Evolutionary conservation across 2,113 vertebrate species (phyloP).

Genomic region (Climacteris rufus): DNA sequence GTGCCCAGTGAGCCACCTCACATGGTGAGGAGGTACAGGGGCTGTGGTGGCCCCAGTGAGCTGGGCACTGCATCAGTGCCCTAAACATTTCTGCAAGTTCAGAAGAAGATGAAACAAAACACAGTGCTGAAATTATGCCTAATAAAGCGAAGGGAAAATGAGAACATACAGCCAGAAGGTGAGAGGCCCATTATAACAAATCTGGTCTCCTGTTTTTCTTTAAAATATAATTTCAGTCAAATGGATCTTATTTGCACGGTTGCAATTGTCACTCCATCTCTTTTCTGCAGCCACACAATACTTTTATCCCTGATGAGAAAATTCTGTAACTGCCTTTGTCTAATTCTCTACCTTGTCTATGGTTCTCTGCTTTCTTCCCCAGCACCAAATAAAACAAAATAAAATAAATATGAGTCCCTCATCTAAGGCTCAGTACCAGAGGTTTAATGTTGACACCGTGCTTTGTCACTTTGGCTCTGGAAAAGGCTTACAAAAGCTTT

Average conservation of each 20-base stretch:
- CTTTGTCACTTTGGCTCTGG: constrained; percentile 59
- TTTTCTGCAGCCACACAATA: not conserved
- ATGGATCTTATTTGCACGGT: constrained; percentile 21
- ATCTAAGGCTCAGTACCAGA: not conserved
- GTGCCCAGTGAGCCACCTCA: not conserved
- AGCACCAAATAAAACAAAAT: not conserved
- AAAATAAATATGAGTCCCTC: not conserved
- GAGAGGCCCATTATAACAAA: constrained; percentile 39
- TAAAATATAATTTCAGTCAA: constrained; percentile 51
- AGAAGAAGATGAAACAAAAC: not conserved
- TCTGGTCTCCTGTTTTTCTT: constrained; percentile 29
- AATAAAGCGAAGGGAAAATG: constrained; percentile 10
- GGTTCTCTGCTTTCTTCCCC: not conserved
- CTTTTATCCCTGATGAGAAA: constrained; percentile 40
- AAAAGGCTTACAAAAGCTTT: constrained; percentile 70
- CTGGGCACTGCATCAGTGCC: not conserved
- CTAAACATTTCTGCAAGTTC: not conserved
- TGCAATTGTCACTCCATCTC: constrained; percentile 38
- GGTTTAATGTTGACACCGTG: constrained; percentile 29
- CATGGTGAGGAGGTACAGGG: fast-evolving
- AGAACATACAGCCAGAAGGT: constrained; percentile 19
- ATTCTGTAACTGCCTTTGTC: constrained; percentile 28
- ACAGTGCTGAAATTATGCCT: constrained; percentile 13
- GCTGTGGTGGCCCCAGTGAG: not conserved
- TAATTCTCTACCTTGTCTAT: constrained; percentile 13